Evolutionary conservation across 30 jellyfish, hydroid and myxozoan genomes (phyloP).

Genomic region (Cassiopea andromeda): DNA sequence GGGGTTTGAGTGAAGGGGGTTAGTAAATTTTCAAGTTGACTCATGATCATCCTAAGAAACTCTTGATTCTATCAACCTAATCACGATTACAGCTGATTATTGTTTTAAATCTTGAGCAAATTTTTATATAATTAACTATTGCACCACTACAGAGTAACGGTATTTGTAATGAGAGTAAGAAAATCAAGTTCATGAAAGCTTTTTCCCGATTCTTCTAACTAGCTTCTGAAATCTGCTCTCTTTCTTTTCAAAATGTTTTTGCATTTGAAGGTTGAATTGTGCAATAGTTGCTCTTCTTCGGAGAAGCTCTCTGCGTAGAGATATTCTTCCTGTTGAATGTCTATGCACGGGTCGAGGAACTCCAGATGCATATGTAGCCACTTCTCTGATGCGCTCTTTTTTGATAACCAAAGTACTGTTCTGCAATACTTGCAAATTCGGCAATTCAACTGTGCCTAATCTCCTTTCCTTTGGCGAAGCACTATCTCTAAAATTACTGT

Average conservation of each 20-base stretch:
- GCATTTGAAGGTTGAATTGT: neutral
- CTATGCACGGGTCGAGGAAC: neutral
- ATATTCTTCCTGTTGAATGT: neutral
- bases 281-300: constrained; percentile 2
- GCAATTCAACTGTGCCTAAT: neutral
- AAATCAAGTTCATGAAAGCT: neutral
- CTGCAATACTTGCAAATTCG: neutral
- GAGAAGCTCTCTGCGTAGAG: constrained; percentile 14
- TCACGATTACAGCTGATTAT: too few species aligned
- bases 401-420: neutral
- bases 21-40: too few species aligned
- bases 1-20: too few species aligned
- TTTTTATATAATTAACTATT: too few species aligned
- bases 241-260: neutral
- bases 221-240: neutral
- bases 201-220: neutral
- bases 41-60: too few species aligned
- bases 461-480: neutral
- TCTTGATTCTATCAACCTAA: too few species aligned
- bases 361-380: neutral
- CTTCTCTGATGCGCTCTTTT: neutral
- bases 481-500: neutral
- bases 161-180: too few species aligned
- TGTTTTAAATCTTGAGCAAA: too few species aligned
- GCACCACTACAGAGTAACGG: too few species aligned